Conservation (phyloP, 2,113 vertebrate genomes). For the Pipra filicauda region DNA sequence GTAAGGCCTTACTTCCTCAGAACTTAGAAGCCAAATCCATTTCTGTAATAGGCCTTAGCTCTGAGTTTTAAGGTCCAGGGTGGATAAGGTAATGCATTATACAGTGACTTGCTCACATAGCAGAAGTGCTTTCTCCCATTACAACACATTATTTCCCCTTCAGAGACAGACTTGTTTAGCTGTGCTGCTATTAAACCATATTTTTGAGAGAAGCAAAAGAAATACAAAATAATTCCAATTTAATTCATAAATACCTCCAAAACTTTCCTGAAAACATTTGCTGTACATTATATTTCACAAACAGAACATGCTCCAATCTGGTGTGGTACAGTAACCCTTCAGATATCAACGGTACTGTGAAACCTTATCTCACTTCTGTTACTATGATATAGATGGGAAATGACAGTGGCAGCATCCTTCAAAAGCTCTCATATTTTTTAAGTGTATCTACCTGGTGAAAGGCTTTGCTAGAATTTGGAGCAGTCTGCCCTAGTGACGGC, state of each 20-base stretch:
- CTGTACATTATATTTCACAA: not conserved
- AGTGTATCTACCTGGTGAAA: not conserved
- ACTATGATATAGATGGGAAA: not conserved
- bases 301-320: not conserved
- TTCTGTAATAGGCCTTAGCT: not conserved
- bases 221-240: not conserved
- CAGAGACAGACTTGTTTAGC: not conserved
- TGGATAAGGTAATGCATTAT: not conserved
- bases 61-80: not conserved
- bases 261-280: not conserved
- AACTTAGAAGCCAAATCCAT: not conserved
- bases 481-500: not conserved
- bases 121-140: not conserved
- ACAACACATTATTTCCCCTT: not conserved
- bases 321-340: not conserved
- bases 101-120: not conserved
- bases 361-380: not conserved
- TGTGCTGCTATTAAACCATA: not conserved
- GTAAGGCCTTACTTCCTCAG: not conserved
- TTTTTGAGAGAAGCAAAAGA: not conserved
- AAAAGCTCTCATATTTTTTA: not conserved
- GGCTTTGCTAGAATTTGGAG: not conserved
- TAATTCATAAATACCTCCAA: not conserved
- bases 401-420: not conserved
- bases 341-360: not conserved